Evolutionary conservation across 2,113 vertebrate genomes (phyloP), one percentile per base, ranked within the genome.

Genomic region (Mirounga angustirostris): DNA sequence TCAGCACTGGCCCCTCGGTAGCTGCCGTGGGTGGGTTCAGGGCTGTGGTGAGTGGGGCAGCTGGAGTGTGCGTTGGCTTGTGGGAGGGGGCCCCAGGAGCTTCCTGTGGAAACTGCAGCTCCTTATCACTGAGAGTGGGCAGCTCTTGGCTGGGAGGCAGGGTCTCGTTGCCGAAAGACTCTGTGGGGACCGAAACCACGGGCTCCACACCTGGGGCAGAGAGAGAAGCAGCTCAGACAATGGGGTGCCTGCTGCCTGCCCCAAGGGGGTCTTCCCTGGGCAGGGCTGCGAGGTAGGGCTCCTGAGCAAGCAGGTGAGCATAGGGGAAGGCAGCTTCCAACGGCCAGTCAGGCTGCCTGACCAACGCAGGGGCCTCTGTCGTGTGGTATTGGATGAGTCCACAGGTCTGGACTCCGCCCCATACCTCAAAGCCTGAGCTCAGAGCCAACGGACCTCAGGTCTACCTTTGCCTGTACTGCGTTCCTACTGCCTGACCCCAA

Each of bases 191-290:
- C 63, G 88, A 94, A 67, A 98, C 97, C 85, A 98, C 95, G 63
- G 98, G 97, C 94, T 99, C 99, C 98, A 99, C 99, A 97, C 99
- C 99, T 99, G 98, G 98, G 98, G 95, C 28, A 98, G 40, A 97
- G 98, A 98, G 98, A 97, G 90, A 80, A 73, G 85, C 69, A 1
- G 83, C 14, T 79, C 56, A 87, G 91, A 21, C 12, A 43, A 22
- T 4, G 18, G 16, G 24, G 40, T 0, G 14, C 28, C 79, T 50
- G 6, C 14, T 21, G 19, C 0, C 76, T 43, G 4, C 26, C 19
- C 33, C 3, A 22, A 18, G 61, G 61, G 3, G 16, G 4, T 52
- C 79, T 30, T 80, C 13, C 0, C 18, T 12, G 46, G 43, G 69
- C 15, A 56, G 81, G 24, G 15, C 86, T 28, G 16, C 54, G 52